These are phyloP conservation scores for Gerris lacustris DNA, from an alignment of 2,888 invertebrate species.

Conservation along the genomic window DNA sequence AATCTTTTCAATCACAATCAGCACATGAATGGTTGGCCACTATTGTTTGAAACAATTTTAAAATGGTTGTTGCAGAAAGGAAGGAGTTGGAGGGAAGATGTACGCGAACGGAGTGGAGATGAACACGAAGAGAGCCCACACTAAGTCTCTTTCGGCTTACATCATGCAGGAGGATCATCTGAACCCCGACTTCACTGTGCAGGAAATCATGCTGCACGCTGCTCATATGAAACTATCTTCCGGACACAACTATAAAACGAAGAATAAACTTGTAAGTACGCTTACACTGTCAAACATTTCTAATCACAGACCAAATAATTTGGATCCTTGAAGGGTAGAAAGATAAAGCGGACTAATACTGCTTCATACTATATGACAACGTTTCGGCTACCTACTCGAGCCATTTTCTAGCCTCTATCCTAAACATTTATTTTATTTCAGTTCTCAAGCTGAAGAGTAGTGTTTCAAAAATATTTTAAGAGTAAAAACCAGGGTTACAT, in stretches of 20 bases:
- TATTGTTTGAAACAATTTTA: too few species aligned
- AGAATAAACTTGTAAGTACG: constrained; percentile 50
- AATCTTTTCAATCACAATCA: too few species aligned
- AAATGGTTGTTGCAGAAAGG: neutral
- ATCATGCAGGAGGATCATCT: constrained; percentile 85
- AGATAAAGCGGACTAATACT: neutral
- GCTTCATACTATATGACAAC: too few species aligned
- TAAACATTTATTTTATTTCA: too few species aligned
- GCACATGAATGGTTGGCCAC: too few species aligned
- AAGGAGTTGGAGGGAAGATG: neutral
- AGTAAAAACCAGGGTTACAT: too few species aligned
- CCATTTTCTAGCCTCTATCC: too few species aligned
- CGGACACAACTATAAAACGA: constrained; percentile 46
- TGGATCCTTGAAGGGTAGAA: too few species aligned
- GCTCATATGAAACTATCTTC: constrained; percentile 66
- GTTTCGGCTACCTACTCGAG: too few species aligned
- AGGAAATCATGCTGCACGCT: constrained; percentile 76
- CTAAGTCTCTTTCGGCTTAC: constrained; percentile 41
- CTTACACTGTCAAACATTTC: neutral
- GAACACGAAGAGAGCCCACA: neutral
- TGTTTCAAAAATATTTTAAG: too few species aligned
- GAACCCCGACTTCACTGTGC: constrained; percentile 67
- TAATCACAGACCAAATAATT: too few species aligned
- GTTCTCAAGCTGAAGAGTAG: too few species aligned
- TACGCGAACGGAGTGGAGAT: neutral